phyloP scores from a whole-genome alignment of 1,140 invertebrate genomes.

The Temnothorax curvispinosus region DNA sequence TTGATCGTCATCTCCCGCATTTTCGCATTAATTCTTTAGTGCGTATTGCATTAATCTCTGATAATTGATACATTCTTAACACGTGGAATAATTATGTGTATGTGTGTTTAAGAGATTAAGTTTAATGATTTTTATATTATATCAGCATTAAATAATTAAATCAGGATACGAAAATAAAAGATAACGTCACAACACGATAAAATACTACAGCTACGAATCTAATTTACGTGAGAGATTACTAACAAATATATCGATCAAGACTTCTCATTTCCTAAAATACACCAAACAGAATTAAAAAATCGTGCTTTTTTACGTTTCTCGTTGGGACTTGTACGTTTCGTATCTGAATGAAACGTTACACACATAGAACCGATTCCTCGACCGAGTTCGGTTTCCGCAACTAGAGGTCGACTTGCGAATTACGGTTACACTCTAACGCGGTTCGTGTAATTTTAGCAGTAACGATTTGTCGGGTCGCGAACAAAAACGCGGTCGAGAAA shows the following conservation, averaged over 20 bases:
- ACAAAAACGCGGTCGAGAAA: background rate
- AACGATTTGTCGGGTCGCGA: slow-evolving; percentile 25
- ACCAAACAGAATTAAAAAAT: background rate
- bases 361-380: background rate
- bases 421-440: slow-evolving; percentile 18
- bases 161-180: background rate
- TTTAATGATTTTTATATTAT: background rate
- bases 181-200: background rate
- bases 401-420: slow-evolving; percentile 1
- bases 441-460: slow-evolving; percentile 56
- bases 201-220: background rate
- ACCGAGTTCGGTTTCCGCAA: background rate
- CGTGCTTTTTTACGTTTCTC: background rate
- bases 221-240: background rate
- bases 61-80: background rate
- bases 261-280: background rate
- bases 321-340: background rate
- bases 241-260: background rate
- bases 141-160: background rate
- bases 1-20: background rate
- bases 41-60: background rate
- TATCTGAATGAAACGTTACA: background rate
- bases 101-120: background rate
- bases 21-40: slow-evolving; percentile 14
- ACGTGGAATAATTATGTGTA: background rate